Base-by-base conservation (phyloP, 2,888 invertebrate species). In the Netelia inedita region DNA sequence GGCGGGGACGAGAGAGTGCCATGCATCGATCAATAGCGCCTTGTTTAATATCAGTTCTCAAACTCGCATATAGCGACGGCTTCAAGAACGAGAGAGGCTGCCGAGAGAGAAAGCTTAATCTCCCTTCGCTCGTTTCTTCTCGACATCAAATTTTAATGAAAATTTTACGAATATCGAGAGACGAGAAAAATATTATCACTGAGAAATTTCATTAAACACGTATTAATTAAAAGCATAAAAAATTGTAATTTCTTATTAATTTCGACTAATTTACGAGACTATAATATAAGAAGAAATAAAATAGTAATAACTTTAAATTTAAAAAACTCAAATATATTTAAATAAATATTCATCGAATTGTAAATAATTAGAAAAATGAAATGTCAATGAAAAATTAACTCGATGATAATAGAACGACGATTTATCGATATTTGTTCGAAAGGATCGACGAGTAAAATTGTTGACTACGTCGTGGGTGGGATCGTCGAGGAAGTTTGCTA, bases 21-120 rank as follows among this genome's bases (percentile, higher is more conserved):
- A 80, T 79, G 89, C 88, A 90, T 90, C 93, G 93, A 93, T 93
- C 93, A 93, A 93, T 93, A 93, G 92, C 91, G 89, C 91, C 92
- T 92, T 92, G 93, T 92, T 93, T 93, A 92, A 93, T 93, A 92
- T 93, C 91, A 93, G 91, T 93, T 93, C 92, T 91, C 90, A 89
- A 93, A 93, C 91, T 91, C 90, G 69, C 65, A 43, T 75, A 73
- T 86, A 61, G 19, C 41, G 89, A 86, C 88, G 88, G 88, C 86
- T 87, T 89, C 89, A 89, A 90, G 90, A 90, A 76, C 82, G 72
- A 71, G 73, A 55, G 74, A 53, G 53, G 46, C 55, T 55, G 41
- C n/a, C 41, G 35, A 21, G 23, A 50, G 79, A 23, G 21, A 61
- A 78, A 82, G 46, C 57, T 35, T 55, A 76, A 76, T 82, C 76